A percentile compares a stretch with the other conserved stretches of the same genome.
Conservation (phyloP, 2,888 invertebrate species). For the Perizoma flavofasciatum region DNA sequence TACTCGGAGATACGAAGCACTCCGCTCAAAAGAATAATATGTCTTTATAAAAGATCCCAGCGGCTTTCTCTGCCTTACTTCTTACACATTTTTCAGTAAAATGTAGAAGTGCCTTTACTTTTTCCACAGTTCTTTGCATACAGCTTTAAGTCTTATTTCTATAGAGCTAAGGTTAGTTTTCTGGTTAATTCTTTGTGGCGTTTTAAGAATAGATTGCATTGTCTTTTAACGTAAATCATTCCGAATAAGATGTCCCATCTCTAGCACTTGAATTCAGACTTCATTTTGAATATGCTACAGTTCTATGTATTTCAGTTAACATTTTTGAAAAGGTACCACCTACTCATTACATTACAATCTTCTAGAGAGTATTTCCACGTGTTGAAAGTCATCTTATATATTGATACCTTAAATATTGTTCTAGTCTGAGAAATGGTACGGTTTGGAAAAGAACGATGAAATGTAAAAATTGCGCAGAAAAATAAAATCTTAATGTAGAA, state of each 20-base stretch:
- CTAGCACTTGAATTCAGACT: slow-evolving; percentile 46
- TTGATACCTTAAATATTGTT: too few species aligned
- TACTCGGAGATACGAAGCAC: slow-evolving; percentile 70
- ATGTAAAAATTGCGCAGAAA: too few species aligned
- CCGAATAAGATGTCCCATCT: slow-evolving; percentile 59
- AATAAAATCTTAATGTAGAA: too few species aligned
- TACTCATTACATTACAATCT: background rate
- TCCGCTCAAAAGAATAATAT: slow-evolving; percentile 81
- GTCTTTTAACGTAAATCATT: slow-evolving; percentile 76
- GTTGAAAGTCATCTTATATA: background rate
- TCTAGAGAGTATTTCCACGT: background rate
- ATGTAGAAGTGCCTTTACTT: slow-evolving; percentile 74
- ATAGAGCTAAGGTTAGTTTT: slow-evolving; percentile 37
- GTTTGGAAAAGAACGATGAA: too few species aligned
- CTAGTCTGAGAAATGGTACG: too few species aligned
- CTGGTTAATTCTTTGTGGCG: slow-evolving; percentile 1
- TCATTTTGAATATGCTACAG: slow-evolving; percentile 36
- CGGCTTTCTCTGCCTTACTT: slow-evolving; percentile 77
- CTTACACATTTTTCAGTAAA: slow-evolving; percentile 80
- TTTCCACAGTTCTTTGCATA: slow-evolving; percentile 35
- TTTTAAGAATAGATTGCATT: slow-evolving; percentile 76
- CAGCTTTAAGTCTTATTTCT: slow-evolving; percentile 45
- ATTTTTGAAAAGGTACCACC: background rate
- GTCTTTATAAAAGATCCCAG: slow-evolving; percentile 79
- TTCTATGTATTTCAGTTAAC: slow-evolving; percentile 6